Evolutionary conservation across 2,888 invertebrate genomes (phyloP).

Genomic region (Margaritifera margaritifera): DNA sequence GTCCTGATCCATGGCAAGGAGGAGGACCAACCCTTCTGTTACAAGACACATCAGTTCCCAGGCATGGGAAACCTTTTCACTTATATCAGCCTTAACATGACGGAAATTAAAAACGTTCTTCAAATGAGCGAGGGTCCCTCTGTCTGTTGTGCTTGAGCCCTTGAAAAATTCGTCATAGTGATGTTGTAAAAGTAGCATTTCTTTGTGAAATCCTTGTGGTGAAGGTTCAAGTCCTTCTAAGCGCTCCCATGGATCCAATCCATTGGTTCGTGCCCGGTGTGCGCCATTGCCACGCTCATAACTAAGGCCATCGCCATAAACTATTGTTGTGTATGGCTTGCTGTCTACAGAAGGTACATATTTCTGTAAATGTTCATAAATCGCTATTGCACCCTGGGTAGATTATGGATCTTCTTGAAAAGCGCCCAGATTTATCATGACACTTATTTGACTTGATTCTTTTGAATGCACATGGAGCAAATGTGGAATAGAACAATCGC

Average conservation of each 20-base stretch:
- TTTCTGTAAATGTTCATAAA: no score
- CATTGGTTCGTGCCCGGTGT: conserved; percentile 20
- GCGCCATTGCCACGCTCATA: no score
- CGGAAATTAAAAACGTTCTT: conserved; percentile 30
- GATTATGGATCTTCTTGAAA: no score
- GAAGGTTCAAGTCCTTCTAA: no score
- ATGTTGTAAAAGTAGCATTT: conserved; percentile 33
- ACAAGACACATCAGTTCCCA: conserved; percentile 30
- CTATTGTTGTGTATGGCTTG: no score
- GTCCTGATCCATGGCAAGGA: conserved; percentile 14
- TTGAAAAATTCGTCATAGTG: conserved; percentile 24
- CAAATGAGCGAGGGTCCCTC: conserved; percentile 20
- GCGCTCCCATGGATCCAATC: conserved; percentile 21
- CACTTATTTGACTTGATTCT: conserved; percentile 13
- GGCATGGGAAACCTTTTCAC: conserved; percentile 32
- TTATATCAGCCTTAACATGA: conserved; percentile 26
- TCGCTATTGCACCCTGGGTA: no score
- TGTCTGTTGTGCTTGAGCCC: no score
- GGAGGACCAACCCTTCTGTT: conserved; percentile 15
- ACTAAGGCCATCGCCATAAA: no score
- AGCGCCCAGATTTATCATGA: no score
- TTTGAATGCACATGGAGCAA: conserved; percentile 18
- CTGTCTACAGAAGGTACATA: no score
- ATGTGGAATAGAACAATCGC: no score
- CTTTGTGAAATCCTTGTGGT: conserved; percentile 36